Evolutionary conservation across 2,113 vertebrate genomes (phyloP).

Genomic region (Actinemys pallida): DNA sequence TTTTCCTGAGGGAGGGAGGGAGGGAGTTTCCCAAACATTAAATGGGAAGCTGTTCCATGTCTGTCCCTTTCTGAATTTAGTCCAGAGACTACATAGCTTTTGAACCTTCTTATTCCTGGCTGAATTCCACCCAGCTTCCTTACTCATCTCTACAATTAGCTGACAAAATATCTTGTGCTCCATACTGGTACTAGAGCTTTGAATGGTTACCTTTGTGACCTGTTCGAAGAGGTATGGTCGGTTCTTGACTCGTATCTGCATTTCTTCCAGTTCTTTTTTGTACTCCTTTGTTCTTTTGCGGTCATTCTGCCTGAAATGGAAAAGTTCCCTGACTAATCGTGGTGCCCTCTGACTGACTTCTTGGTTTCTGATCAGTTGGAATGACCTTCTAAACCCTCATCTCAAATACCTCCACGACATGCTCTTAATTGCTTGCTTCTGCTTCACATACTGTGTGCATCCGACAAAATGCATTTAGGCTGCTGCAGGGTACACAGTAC

Average conservation of each 20-base stretch:
- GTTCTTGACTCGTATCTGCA: conserved; percentile 86
- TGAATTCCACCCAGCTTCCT: background rate
- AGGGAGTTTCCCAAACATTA: background rate
- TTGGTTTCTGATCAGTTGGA: background rate
- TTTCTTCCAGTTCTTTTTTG: conserved; percentile 89
- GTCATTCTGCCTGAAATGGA: conserved; percentile 85
- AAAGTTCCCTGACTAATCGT: conserved; percentile 2
- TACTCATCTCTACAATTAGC: background rate
- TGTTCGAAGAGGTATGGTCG: conserved; percentile 94
- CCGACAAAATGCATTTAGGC: background rate
- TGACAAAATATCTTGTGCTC: background rate
- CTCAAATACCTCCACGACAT: background rate
- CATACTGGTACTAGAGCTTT: background rate
- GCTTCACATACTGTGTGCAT: background rate
- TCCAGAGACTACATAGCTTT: background rate
- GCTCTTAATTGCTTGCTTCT: background rate
- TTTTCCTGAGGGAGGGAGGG: background rate
- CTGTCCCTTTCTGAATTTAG: background rate
- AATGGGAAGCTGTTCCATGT: background rate
- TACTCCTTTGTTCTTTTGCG: conserved; percentile 89
- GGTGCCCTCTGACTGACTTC: background rate
- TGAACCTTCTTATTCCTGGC: background rate
- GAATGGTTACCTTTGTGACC: conserved; percentile 83
- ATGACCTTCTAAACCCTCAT: background rate
- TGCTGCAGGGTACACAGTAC: background rate